A percentile compares a stretch with the other conserved stretches of the same genome.
Evolutionary conservation across 2,888 invertebrate species (phyloP).

Genomic region (Cancer borealis): DNA sequence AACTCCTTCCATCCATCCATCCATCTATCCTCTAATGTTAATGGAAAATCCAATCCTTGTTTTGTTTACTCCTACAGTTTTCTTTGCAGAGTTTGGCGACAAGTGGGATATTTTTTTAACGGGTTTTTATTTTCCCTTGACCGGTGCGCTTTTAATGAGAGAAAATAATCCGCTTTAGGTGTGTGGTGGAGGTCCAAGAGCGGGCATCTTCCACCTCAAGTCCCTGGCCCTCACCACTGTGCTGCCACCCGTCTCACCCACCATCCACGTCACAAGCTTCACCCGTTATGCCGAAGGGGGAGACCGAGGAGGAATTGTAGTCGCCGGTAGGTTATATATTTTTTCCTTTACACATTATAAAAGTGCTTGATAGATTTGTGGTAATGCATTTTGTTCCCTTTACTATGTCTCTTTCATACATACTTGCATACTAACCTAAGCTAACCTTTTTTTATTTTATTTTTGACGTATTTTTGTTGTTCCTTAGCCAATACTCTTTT

Average conservation of each 20-base stretch:
- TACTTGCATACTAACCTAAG: not conserved
- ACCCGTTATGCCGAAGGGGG: conserved; percentile 69
- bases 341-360: not conserved
- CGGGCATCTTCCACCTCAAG: conserved; percentile 75
- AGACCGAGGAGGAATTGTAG: conserved; percentile 73
- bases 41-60: no score
- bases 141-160: not conserved
- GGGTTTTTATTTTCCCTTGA: no score
- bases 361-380: not conserved
- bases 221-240: conserved; percentile 74
- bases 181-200: conserved; percentile 76
- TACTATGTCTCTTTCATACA: not conserved
- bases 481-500: not conserved
- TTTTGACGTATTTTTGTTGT: not conserved
- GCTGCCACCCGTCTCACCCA: conserved; percentile 63
- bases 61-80: no score
- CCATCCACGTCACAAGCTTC: conserved; percentile 73
- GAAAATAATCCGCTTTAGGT: conserved; percentile 36
- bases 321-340: conserved; percentile 68
- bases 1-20: not conserved
- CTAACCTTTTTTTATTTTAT: not conserved
- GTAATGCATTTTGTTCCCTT: not conserved
- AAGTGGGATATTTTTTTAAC: no score
- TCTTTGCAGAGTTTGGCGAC: no score
- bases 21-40: not conserved